These are phyloP conservation scores for Cecidostiba fungosa DNA, from an alignment of 2,888 invertebrate species.

Conservation along the genomic window DNA sequence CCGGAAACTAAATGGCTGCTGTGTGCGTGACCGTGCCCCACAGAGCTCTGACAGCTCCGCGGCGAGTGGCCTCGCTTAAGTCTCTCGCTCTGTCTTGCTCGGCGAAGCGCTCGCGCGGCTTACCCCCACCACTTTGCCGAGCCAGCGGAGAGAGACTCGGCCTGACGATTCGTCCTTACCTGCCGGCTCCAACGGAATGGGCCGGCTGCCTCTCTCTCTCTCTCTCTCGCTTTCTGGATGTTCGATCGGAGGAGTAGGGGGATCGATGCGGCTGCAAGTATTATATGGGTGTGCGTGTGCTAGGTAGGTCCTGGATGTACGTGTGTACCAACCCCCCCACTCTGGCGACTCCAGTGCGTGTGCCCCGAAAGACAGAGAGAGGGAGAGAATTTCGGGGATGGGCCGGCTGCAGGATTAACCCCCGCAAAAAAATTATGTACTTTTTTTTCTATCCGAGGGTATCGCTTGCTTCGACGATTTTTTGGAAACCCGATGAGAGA, in stretches of 20 bases:
- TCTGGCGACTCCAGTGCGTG: background rate
- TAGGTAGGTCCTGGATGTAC: background rate
- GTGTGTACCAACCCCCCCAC: background rate
- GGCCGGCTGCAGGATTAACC: background rate
- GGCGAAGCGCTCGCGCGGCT: conserved; percentile 36
- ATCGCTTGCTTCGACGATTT: background rate
- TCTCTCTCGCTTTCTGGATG: conserved; percentile 25
- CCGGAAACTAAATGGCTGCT: conserved; percentile 72
- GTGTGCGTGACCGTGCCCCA: conserved; percentile 80
- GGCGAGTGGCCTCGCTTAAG: conserved; percentile 80
- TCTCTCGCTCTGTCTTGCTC: conserved; percentile 70
- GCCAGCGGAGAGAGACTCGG: conserved; percentile 28
- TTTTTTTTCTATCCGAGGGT: background rate
- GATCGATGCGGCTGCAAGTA: background rate
- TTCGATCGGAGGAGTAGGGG: background rate
- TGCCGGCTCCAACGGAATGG: conserved; percentile 75
- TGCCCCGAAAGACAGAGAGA: background rate
- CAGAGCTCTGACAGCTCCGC: conserved; percentile 80
- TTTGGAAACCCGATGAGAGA: background rate
- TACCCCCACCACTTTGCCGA: conserved; percentile 33
- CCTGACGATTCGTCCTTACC: conserved; percentile 34
- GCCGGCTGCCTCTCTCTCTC: conserved; percentile 65
- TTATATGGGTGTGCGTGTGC: background rate
- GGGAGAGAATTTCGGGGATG: conserved; percentile 18
- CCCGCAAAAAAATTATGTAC: background rate